These are phyloP conservation scores for Anticlea derivata DNA, from an alignment of 2,888 invertebrate genomes.

Conservation along the genomic window DNA sequence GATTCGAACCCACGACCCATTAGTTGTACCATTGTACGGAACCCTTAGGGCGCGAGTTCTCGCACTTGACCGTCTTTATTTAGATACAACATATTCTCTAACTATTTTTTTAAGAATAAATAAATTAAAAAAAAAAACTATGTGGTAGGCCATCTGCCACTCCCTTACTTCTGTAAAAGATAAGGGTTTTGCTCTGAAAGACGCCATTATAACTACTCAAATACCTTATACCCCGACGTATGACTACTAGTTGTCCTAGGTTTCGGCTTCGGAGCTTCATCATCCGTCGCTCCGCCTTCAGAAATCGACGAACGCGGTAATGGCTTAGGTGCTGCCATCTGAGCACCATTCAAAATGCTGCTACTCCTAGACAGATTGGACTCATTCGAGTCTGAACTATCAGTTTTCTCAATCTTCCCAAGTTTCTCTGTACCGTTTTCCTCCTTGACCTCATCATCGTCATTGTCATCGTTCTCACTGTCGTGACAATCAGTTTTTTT, in stretches of 20 bases:
- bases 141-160: too few species aligned
- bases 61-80: too few species aligned
- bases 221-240: constrained; percentile 92
- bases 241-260: constrained; percentile 87
- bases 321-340: constrained; percentile 88
- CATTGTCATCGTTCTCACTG: constrained; percentile 24
- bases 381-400: constrained; percentile 66
- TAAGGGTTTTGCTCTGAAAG: too few species aligned
- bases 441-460: constrained; percentile 42
- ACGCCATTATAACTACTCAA: too few species aligned
- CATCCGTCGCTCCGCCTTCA: constrained; percentile 84
- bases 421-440: constrained; percentile 15
- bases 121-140: too few species aligned
- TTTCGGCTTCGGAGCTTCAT: constrained; percentile 84
- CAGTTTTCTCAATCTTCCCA: constrained; percentile 52
- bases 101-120: too few species aligned
- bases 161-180: too few species aligned
- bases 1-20: too few species aligned
- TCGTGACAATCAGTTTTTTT: constrained; percentile 49
- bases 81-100: too few species aligned
- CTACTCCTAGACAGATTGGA: constrained; percentile 66
- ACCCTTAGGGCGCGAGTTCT: too few species aligned
- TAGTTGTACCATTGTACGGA: too few species aligned
- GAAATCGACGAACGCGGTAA: constrained; percentile 91
- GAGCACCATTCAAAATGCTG: constrained; percentile 69